Conservation (phyloP, 1,140 invertebrate species). For the Teleogryllus occipitalis region DNA sequence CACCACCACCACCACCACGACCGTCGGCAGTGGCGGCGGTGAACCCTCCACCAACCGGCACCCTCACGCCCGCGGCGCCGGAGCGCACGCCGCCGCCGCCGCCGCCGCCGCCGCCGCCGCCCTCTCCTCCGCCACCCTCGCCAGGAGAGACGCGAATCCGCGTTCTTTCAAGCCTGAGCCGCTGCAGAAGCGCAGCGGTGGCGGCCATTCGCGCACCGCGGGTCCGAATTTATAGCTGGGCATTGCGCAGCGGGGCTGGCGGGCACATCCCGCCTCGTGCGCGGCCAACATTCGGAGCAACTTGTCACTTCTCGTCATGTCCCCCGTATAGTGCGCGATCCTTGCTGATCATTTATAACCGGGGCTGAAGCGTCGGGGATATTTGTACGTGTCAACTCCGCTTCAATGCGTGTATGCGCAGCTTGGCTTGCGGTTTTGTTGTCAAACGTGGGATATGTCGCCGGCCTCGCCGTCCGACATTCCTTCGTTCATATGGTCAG, state of each 20-base stretch:
- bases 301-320: constrained; percentile 3
- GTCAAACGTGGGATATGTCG: not conserved
- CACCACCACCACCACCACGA: not conserved
- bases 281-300: not conserved
- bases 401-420: not conserved
- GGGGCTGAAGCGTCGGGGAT: not conserved
- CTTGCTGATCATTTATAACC: not conserved
- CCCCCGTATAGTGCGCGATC: not conserved
- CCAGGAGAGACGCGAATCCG: not conserved
- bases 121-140: too few relatives aligned
- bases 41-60: not conserved
- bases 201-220: too few relatives aligned
- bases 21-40: not conserved
- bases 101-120: too few relatives aligned
- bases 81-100: not conserved
- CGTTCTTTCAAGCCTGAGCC: not conserved
- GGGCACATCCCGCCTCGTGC: not conserved
- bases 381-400: constrained; percentile 3
- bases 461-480: not conserved
- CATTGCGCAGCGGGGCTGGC: too few relatives aligned
- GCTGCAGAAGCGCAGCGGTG: not conserved
- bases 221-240: not conserved
- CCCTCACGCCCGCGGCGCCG: too few relatives aligned
- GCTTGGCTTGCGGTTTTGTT: not conserved
- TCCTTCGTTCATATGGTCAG: not conserved